A percentile compares a stretch with the other conserved stretches of the same genome.
Evolutionary conservation across 2,113 vertebrate species (phyloP).

Genomic region (Colaptes auratus): DNA sequence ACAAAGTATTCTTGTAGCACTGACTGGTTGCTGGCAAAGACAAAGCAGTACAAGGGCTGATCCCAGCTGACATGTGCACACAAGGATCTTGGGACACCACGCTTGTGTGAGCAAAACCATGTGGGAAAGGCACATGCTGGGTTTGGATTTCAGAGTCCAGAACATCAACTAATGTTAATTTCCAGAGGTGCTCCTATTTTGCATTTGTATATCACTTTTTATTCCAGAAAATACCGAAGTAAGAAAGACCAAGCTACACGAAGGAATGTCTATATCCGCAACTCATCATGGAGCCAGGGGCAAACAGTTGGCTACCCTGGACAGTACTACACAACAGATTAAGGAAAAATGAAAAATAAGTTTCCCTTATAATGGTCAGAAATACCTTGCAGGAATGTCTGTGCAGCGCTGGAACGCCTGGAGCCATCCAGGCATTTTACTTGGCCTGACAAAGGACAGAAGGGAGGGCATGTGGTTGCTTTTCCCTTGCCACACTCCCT

Average conservation of each 20-base stretch:
- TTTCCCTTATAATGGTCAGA: background rate
- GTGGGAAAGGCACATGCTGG: background rate
- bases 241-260: background rate
- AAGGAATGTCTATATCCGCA: background rate
- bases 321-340: background rate
- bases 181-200: background rate
- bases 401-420: background rate
- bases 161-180: background rate
- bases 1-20: background rate
- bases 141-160: background rate
- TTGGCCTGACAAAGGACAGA: background rate
- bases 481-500: background rate
- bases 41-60: background rate
- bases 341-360: background rate
- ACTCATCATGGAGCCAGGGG: background rate
- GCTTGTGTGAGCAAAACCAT: background rate
- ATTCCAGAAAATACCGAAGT: background rate
- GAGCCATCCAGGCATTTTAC: background rate
- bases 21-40: background rate
- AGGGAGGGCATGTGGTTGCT: background rate
- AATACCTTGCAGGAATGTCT: background rate
- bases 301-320: background rate
- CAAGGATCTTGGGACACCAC: background rate
- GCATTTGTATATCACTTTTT: background rate
- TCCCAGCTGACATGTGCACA: fast-evolving